Base-by-base conservation (phyloP, 2,113 vertebrate genomes). In the Pygathrix nemaeus region DNA sequence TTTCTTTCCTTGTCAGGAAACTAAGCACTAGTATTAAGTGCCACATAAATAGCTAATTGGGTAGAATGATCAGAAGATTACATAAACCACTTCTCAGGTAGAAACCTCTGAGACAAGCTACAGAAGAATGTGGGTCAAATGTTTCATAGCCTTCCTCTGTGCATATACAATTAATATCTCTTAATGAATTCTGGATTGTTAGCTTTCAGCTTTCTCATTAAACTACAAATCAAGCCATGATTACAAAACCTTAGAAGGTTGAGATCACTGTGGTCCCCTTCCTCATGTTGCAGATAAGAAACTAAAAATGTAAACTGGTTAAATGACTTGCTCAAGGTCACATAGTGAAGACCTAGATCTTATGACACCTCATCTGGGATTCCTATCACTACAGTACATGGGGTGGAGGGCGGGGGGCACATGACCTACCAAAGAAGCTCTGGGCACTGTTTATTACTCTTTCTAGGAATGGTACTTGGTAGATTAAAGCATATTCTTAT, bases 31-130 rank as follows among this genome's bases (percentile, higher is more conserved):
- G 83, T 93, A 96, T 97, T 97, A 96, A 94, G 50, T 97, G 78
- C 78, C 87, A 90, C 93, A 94, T 97, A 94, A 98, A 97, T 94
- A 98, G 94, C 81, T 96, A 96, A 97, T 94, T 96, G 91, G 83
- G 43, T 95, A 38, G 68, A 94, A 97, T 93, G 61, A 95, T 97
- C 83, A 94, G 61, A 88, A 83, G 96, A 89, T 96, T 80, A 90
- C 61, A 85, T 50, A 94, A 91, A 82, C 57, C 14, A 64, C 97
- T 79, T 95, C 82, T 93, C 89, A 97, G 68, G 61, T 90, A 84
- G 73, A 68, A 89, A 82, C 55, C 43, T 79, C 32, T 38, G 64
- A 96, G 90, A 90, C 27, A 86, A 79, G 48, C 57, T 88, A 83
- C 76, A 57, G 57, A 93, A 82, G 73, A 98, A 93, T 68, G 73